These are phyloP conservation scores for Sphenopsis melanotis DNA, from an alignment of 2,797 vertebrate genomes.

Conservation along the genomic window DNA sequence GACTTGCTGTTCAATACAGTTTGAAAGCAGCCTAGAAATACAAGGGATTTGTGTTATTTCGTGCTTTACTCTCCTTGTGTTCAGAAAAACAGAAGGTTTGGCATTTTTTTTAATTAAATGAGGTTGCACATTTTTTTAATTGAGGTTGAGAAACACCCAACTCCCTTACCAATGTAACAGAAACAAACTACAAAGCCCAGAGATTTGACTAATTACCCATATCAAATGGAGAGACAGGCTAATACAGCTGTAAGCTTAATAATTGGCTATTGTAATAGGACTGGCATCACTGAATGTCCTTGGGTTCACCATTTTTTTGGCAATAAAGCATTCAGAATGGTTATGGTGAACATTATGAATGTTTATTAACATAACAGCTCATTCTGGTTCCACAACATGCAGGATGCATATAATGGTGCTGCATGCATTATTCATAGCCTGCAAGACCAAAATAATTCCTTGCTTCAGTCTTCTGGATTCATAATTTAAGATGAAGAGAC, in stretches of 20 bases:
- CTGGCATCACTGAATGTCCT: background rate
- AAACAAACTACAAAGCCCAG: background rate
- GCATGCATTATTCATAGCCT: constrained; percentile 49
- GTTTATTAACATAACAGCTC: constrained; percentile 15
- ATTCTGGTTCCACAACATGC: background rate
- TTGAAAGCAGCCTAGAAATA: background rate
- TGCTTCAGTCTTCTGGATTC: background rate
- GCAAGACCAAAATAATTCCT: constrained; percentile 5
- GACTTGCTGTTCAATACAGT: background rate
- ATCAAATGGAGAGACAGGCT: background rate
- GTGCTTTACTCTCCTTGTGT: background rate
- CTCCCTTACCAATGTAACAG: background rate
- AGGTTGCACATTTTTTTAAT: background rate
- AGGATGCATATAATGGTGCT: background rate
- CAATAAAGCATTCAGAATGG: background rate
- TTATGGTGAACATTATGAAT: background rate
- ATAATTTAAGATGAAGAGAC: constrained; percentile 24
- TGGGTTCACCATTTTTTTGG: constrained; percentile 1
- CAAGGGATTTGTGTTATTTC: rapidly evolving
- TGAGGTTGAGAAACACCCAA: background rate
- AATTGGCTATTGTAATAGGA: background rate
- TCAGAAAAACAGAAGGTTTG: background rate
- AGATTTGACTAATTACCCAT: background rate
- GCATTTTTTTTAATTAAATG: background rate
- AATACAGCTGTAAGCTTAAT: background rate